Percentiles rank a stretch among this genome's conserved stretches.
Conservation (phyloP, 2,113 vertebrate genomes). For the Haplotaxodon microlepis region DNA sequence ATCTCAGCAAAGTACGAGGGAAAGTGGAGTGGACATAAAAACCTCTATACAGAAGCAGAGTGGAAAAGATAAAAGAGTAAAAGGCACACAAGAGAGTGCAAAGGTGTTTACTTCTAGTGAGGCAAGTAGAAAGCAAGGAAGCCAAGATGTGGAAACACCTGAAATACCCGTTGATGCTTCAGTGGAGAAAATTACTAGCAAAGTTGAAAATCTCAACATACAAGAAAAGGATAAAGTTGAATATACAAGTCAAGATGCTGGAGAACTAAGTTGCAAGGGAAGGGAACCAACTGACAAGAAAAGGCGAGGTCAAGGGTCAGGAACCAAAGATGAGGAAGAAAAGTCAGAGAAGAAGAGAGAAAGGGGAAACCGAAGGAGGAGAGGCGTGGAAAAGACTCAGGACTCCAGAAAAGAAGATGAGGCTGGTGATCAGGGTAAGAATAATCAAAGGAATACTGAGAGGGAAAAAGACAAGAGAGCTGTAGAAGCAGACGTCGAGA, state of each 20-base stretch:
- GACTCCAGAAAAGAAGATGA: constrained; percentile 41
- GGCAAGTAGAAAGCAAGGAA: constrained; percentile 9
- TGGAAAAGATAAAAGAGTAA: constrained; percentile 3
- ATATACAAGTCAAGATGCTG: not conserved
- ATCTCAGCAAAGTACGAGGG: not conserved
- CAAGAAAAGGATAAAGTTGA: constrained; percentile 32
- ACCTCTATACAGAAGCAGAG: not conserved
- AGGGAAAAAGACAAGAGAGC: constrained; percentile 5
- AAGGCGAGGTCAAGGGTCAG: constrained; percentile 33
- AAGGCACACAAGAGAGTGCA: constrained; percentile 26
- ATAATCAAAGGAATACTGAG: constrained; percentile 11
- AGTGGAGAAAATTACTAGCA: constrained; percentile 64
- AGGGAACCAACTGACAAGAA: constrained; percentile 53
- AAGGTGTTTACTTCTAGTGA: constrained; percentile 19
- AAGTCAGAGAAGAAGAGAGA: constrained; percentile 51
- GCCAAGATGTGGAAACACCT: not conserved
- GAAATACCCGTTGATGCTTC: not conserved
- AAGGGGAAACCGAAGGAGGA: constrained; percentile 39
- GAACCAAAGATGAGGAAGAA: constrained; percentile 42
- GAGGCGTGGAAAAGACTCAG: constrained; percentile 29
- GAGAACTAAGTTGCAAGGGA: constrained; percentile 2
- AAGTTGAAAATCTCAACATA: constrained; percentile 76
- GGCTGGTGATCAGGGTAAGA: constrained; percentile 28
- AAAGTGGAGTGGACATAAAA: constrained; percentile 27
- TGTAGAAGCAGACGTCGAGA: constrained; percentile 49